Evolutionary conservation across 2,888 invertebrate species (phyloP), one percentile per base, ranked within the genome.

Genomic region (Agapetus fuscipes): DNA sequence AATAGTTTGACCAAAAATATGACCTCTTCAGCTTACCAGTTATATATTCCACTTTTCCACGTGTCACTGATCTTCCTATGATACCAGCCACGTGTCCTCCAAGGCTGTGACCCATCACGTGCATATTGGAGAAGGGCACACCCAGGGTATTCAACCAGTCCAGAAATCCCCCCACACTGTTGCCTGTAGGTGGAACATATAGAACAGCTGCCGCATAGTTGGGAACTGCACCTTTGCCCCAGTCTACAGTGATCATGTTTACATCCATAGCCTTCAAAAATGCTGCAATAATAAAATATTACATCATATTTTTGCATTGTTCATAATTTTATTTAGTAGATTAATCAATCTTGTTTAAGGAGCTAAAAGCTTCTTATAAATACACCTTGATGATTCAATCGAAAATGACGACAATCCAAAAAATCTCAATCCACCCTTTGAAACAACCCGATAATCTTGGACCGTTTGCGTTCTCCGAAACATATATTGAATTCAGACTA

Each of bases 201-300:
- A 41, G 43, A 35, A 55, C 57, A 0, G 68, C 62, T 2, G 60
- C 57, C 4, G 53, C 37, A 49, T 68, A 69, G 46, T 52, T 52
- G 3, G 54, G 56, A 34, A 57, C 56, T 3, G 67, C 64, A 3
- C 66, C 49, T 0, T 45, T 39, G 3, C 52, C 56, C 67, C 69
- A 70, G 48, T 70, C 68, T 0, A 69, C 53, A 3, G 62, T 59
- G 26, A 70, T 61, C 1, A 69, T 55, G 49, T 69, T 70, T 17
- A 59, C 55, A 39, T 65, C 62, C 37, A 36, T 30, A 11, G 28
- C 34, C 4, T 30, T 37, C 10, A 43, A 29, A 24, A 37, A 43
- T 11, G 39, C 43, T 43, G 24, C 5, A 43, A 39, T 14, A 10
- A 3, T 3, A 31, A 17, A 3, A 14, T 14, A 30, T 14, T 9